Conservation (phyloP, 2,113 vertebrate species). For the Cryptomyrus ogoouensis region DNA sequence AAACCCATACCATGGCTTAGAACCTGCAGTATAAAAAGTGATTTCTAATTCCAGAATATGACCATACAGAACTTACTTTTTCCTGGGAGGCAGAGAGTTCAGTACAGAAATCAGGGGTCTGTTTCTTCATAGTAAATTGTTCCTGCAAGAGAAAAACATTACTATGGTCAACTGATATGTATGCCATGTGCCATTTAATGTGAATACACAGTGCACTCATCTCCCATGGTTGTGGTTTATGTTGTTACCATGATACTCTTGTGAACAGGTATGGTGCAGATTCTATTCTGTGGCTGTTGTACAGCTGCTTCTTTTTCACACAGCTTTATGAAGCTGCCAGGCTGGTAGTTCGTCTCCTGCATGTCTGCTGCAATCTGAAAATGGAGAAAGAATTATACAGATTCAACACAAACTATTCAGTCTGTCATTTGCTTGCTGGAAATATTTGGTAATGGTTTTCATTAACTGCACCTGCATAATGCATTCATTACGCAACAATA, state of each 20-base stretch:
- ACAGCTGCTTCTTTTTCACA: not conserved
- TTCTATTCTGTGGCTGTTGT: not conserved
- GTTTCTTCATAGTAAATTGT: not conserved
- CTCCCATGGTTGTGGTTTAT: not conserved
- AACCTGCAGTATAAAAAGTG: not conserved
- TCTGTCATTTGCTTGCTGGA: not conserved
- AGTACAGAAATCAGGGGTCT: not conserved
- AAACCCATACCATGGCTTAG: slow-evolving; percentile 19
- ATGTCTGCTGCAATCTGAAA: not conserved
- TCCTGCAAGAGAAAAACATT: not conserved
- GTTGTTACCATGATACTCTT: not conserved
- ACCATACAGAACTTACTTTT: not conserved
- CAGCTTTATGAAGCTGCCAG: not conserved
- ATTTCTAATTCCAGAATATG: not conserved
- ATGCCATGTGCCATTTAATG: not conserved
- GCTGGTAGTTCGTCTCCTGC: not conserved
- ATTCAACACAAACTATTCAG: not conserved
- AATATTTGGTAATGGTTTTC: not conserved
- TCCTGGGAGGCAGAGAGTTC: not conserved
- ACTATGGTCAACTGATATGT: not conserved
- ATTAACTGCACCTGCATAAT: not conserved
- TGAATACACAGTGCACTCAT: not conserved
- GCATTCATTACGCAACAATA: not conserved
- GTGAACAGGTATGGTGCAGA: not conserved
- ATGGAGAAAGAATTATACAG: not conserved